Evolutionary conservation across 2,888 invertebrate genomes (phyloP).

Genomic region (Graphium colonna): DNA sequence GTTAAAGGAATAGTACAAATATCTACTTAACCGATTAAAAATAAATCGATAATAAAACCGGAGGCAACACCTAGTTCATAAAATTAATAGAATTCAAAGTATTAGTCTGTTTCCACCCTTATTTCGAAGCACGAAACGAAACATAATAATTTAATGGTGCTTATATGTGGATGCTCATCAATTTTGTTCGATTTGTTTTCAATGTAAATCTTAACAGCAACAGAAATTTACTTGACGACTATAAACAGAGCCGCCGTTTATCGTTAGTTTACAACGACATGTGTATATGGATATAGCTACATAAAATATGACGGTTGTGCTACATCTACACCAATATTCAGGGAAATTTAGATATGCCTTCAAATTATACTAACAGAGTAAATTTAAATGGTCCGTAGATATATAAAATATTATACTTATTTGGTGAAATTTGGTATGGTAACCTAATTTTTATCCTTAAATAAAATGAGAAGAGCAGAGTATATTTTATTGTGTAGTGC

Average conservation of each 20-base stretch:
- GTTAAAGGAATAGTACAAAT: too few relatives aligned
- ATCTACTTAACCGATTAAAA: too few relatives aligned
- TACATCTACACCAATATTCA: not conserved
- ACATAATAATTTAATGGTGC: constrained; percentile 17
- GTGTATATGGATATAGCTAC: not conserved
- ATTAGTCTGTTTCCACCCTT: constrained; percentile 1
- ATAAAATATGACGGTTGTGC: not conserved
- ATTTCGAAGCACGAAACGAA: constrained; percentile 10
- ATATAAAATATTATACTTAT: too few relatives aligned
- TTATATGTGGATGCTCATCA: constrained; percentile 9
- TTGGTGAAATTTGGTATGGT: too few relatives aligned
- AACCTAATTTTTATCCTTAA: too few relatives aligned
- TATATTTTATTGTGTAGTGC: too few relatives aligned
- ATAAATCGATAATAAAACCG: too few relatives aligned
- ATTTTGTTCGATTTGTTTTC: constrained; percentile 22
- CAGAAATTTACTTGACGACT: constrained; percentile 5
- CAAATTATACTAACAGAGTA: too few relatives aligned
- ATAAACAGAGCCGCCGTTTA: constrained; percentile 10
- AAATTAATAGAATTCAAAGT: too few relatives aligned
- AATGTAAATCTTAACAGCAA: constrained; percentile 13
- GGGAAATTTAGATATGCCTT: not conserved
- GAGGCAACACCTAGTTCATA: too few relatives aligned
- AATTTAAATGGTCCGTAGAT: too few relatives aligned
- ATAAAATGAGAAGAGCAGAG: too few relatives aligned
- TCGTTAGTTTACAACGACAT: not conserved